Evolutionary conservation across 2,888 invertebrate species (phyloP).

Genomic region (Eulithis testata): DNA sequence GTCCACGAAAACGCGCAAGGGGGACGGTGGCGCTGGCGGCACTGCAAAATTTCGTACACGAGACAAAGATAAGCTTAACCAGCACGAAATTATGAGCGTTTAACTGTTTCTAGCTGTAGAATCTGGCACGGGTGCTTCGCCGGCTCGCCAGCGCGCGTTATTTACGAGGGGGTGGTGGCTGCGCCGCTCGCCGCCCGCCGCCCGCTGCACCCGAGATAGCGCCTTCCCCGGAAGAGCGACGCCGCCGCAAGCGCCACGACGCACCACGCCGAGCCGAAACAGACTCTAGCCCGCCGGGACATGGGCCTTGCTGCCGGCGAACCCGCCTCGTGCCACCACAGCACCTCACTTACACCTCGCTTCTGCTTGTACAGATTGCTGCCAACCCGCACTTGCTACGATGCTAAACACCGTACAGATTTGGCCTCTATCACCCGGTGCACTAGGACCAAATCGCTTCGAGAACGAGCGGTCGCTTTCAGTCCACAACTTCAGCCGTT

Average conservation of each 20-base stretch:
- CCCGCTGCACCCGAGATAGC: slow-evolving; percentile 79
- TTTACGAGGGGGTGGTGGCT: slow-evolving; percentile 80
- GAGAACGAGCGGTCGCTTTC: slow-evolving; percentile 55
- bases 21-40: slow-evolving; percentile 64
- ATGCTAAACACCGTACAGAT: slow-evolving; percentile 62
- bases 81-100: slow-evolving; percentile 85
- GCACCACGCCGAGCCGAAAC: slow-evolving; percentile 45
- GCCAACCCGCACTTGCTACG: slow-evolving; percentile 67
- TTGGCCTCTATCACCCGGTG: slow-evolving; percentile 68
- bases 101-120: slow-evolving; percentile 85
- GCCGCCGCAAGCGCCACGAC: slow-evolving; percentile 57
- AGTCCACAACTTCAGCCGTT: slow-evolving; percentile 60
- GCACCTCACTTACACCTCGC: slow-evolving; percentile 71
- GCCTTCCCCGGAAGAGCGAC: slow-evolving; percentile 81
- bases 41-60: slow-evolving; percentile 80
- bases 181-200: slow-evolving; percentile 55
- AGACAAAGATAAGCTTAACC: slow-evolving; percentile 85
- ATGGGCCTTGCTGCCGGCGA: slow-evolving; percentile 46
- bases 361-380: slow-evolving; percentile 76
- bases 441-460: slow-evolving; percentile 63
- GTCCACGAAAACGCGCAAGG: slow-evolving; percentile 77
- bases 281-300: slow-evolving; percentile 49
- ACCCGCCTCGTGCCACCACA: slow-evolving; percentile 54
- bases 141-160: slow-evolving; percentile 84
- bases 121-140: slow-evolving; percentile 84